Evolutionary conservation across 2,797 vertebrate species (phyloP), one percentile per base, ranked within the genome.

Genomic region (Sebastes elongatus): DNA sequence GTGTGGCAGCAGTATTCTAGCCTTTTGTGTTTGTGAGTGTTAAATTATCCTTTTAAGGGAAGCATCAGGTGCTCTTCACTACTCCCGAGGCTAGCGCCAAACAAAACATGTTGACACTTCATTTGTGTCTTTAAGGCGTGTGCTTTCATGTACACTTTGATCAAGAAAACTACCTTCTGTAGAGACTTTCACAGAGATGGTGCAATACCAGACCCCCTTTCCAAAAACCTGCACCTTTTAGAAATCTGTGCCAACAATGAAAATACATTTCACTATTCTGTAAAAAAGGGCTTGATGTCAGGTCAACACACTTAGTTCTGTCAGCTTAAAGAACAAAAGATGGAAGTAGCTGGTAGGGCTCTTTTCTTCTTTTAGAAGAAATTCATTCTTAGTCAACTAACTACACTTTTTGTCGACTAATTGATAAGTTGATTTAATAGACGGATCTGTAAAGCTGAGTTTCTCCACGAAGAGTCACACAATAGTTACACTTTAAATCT

Each of bases 11-110:
- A 38, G 56, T n/a, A 75, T 73, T 23, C 4, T 33, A 25, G 57
- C n/a, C 49, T 56, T 46, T 6, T 72, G 64, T 65, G 78, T 79
- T 82, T 80, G 65, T 82, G 60, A 64, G 32, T 67, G 77, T 66
- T 66, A 74, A 89, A 90, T 76, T 30, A 60, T 20, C 13, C 65
- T 74, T 74, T 69, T 52, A 62, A 65, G 30, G 18, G 59, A 83
- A 63, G 38, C 33, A 72, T 46, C 7, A 10, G 56, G 23, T 55
- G 53, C 18, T 75, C 63, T 74, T 57, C 8, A 8, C 27, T 38
- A 33, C 70, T 65, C 78, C 28, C 16, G 22, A 65, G 10, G 23
- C 22, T 27, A 6, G 5, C 13, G n/a, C 25, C 7, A 49, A 66
- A 71, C n/a, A 22, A 49, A 82, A 72, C 28, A 61, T n/a, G 16